phyloP scores from a whole-genome alignment of 2,113 vertebrate species.

The Collichthys lucidus region DNA sequence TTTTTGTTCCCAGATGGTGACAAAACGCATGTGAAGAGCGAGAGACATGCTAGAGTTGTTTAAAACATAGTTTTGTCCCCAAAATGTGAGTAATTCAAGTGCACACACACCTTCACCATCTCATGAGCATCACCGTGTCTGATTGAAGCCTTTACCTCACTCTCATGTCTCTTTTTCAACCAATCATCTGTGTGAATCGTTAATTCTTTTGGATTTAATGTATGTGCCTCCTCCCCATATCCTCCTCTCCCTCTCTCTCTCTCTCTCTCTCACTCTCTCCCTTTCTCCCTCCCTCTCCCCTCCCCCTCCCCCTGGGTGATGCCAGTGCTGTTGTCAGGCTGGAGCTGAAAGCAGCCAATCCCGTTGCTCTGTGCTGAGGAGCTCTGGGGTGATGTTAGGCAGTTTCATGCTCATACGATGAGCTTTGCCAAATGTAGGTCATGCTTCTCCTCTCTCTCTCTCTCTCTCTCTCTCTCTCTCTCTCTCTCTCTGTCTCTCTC shows the following conservation, averaged over 20 bases:
- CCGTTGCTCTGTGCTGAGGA: conserved; percentile 73
- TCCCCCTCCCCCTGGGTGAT: conserved; percentile 79
- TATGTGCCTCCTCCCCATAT: conserved; percentile 71
- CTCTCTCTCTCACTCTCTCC: too few species aligned
- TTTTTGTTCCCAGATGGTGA: neutral
- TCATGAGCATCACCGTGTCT: conserved; percentile 6
- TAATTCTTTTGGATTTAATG: conserved; percentile 67
- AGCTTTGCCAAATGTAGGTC: conserved; percentile 87
- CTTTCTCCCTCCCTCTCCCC: conserved; percentile 24
- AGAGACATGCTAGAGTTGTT: neutral
- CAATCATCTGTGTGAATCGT: conserved; percentile 57
- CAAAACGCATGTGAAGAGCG: neutral
- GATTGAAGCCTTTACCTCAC: conserved; percentile 43
- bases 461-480: conserved; percentile 51
- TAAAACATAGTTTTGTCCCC: neutral
- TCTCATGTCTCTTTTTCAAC: conserved; percentile 37
- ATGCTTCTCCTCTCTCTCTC: conserved; percentile 73
- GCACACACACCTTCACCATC: neutral
- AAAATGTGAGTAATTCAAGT: neutral
- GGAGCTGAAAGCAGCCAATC: conserved; percentile 80
- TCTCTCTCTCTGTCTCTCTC: conserved; percentile 7
- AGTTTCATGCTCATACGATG: conserved; percentile 83
- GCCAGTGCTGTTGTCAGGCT: conserved; percentile 81
- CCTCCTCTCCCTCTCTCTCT: conserved; percentile 26
- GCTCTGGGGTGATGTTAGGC: conserved; percentile 84